Evolutionary conservation across 1,140 invertebrate genomes (phyloP).

Genomic region (Camponotus vicinus): DNA sequence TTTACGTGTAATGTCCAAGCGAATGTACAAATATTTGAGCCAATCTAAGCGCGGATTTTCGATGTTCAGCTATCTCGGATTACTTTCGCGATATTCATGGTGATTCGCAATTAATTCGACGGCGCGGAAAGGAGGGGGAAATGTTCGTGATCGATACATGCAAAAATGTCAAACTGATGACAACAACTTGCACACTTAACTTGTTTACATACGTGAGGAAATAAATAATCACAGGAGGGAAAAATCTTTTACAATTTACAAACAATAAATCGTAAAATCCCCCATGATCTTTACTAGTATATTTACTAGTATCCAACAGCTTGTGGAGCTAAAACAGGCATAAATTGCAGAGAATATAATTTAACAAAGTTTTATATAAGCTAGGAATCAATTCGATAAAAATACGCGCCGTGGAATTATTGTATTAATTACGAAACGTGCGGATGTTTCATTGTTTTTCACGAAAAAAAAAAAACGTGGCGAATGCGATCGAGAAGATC

Average conservation of each 20-base stretch:
- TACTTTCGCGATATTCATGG: constrained; percentile 30
- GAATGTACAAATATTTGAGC: constrained; percentile 60
- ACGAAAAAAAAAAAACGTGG: neutral
- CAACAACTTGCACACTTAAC: neutral
- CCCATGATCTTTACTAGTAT: neutral
- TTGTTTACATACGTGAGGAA: neutral
- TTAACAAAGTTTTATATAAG: constrained; percentile 11
- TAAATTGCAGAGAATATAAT: neutral
- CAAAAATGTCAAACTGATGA: neutral
- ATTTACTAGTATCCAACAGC: neutral
- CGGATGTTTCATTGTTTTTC: constrained; percentile 18
- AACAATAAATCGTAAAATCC: constrained; percentile 6
- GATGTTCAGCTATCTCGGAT: constrained; percentile 43
- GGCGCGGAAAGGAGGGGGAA: constrained; percentile 4
- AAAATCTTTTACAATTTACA: neutral
- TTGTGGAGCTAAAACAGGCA: neutral
- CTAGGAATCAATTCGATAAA: neutral
- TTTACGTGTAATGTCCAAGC: constrained; percentile 60
- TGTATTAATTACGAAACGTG: neutral
- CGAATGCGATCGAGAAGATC: constrained; percentile 36
- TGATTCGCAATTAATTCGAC: constrained; percentile 46
- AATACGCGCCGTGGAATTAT: constrained; percentile 42
- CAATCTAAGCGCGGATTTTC: constrained; percentile 46
- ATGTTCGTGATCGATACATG: neutral
- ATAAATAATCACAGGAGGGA: neutral